phyloP scores from a whole-genome alignment of 2,113 vertebrate genomes.

The Notechis scutatus region DNA sequence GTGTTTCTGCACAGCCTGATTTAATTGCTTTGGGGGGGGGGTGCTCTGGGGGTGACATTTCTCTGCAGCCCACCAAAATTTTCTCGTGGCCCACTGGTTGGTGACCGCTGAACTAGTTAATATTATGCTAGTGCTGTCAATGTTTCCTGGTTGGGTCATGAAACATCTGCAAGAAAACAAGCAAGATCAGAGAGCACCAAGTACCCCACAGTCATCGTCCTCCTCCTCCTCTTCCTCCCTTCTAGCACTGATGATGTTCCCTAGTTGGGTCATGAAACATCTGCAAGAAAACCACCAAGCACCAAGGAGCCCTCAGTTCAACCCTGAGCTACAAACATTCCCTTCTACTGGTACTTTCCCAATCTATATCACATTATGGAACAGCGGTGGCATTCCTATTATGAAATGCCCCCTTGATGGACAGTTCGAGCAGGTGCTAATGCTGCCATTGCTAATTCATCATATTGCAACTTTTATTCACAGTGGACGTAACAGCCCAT shows the following conservation, averaged over 20 bases:
- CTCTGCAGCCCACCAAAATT: no score
- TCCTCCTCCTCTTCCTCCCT: no score
- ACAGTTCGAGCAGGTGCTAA: background rate
- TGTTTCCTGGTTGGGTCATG: background rate
- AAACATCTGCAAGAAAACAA: background rate
- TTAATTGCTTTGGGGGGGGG: no score
- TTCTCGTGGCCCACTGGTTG: no score
- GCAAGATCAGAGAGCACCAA: no score
- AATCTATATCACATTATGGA: background rate
- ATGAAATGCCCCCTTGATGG: background rate
- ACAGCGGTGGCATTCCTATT: background rate
- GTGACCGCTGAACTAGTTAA: background rate
- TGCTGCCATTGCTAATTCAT: background rate
- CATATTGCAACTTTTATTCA: background rate
- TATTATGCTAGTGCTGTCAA: background rate
- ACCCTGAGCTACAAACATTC: background rate
- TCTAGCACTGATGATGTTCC: no score
- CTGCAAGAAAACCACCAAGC: background rate
- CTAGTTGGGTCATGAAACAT: no score
- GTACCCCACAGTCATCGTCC: no score
- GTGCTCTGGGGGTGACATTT: no score
- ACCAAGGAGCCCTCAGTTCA: background rate
- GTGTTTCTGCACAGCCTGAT: no score
- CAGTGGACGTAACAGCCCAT: background rate
- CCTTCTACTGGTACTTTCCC: background rate